Evolutionary conservation across 2,888 invertebrate species (phyloP).

Genomic region (Drosophila acutilabella): DNA sequence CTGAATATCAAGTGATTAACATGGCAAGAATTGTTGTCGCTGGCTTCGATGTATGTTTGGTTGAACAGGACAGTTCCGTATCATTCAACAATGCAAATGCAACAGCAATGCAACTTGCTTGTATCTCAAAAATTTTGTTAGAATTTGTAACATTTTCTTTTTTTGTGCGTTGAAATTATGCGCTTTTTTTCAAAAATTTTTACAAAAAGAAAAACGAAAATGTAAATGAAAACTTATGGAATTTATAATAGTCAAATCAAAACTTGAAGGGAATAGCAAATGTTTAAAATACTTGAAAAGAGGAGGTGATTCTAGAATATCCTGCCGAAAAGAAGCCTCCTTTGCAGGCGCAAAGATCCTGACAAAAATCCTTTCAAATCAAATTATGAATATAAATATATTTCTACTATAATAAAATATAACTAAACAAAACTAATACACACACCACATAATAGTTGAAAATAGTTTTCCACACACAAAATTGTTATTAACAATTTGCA

Average conservation of each 20-base stretch:
- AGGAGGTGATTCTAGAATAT: background rate
- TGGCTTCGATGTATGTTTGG: conserved; percentile 9
- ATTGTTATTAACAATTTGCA: conserved; percentile 45
- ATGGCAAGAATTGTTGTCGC: conserved; percentile 43
- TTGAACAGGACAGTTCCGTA: conserved; percentile 23
- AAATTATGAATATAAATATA: background rate
- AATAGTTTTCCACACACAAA: conserved; percentile 18
- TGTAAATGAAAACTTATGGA: conserved; percentile 6
- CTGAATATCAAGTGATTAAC: conserved; percentile 51
- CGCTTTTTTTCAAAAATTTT: conserved; percentile 26
- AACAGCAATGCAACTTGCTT: conserved; percentile 62
- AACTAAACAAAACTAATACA: conserved; percentile 69
- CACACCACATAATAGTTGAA: conserved; percentile 80
- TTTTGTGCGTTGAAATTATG: conserved; percentile 32
- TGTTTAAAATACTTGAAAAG: background rate
- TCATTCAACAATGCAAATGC: conserved; percentile 58
- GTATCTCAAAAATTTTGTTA: conserved; percentile 49
- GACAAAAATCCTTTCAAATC: conserved; percentile 4
- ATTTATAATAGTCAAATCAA: conserved; percentile 48
- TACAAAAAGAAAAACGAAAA: conserved; percentile 11
- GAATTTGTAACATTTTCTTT: conserved; percentile 51
- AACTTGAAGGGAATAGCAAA: conserved; percentile 32
- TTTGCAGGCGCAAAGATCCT: conserved; percentile 19
- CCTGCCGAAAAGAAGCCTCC: conserved; percentile 3
- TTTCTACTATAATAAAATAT: background rate